These are phyloP conservation scores for Blera fallax DNA, from an alignment of 2,888 invertebrate species.

Conservation along the genomic window DNA sequence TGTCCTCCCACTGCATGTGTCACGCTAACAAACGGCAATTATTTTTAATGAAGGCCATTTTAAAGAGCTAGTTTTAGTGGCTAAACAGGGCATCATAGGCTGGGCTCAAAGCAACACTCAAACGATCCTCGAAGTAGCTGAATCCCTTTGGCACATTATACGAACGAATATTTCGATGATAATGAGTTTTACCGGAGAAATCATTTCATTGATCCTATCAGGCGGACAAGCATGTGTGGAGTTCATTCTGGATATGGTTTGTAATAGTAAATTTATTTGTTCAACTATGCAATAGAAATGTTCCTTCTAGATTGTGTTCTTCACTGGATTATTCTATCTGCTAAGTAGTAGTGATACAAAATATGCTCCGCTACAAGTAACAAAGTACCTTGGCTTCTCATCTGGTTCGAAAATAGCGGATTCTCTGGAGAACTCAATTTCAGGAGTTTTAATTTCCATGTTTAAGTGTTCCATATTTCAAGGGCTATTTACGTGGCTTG, in stretches of 20 bases:
- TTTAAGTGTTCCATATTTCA: slow-evolving; percentile 98
- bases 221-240: slow-evolving; percentile 95
- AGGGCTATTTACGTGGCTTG: slow-evolving; percentile 98
- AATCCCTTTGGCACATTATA: slow-evolving; percentile 94
- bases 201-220: slow-evolving; percentile 92
- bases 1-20: slow-evolving; percentile 74
- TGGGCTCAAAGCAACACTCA: slow-evolving; percentile 96
- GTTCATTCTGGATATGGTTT: slow-evolving; percentile 91
- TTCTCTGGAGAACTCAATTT: slow-evolving; percentile 93
- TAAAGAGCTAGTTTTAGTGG: slow-evolving; percentile 82
- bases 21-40: slow-evolving; percentile 79
- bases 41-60: slow-evolving; percentile 82
- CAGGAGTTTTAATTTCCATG: slow-evolving; percentile 97
- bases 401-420: slow-evolving; percentile 90
- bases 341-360: slow-evolving; percentile 91
- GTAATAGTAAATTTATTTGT: slow-evolving; percentile 3
- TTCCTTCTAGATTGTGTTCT: slow-evolving; percentile 92
- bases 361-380: slow-evolving; percentile 96
- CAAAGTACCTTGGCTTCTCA: slow-evolving; percentile 89
- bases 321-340: slow-evolving; percentile 97
- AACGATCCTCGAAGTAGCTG: slow-evolving; percentile 92
- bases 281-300: neutral
- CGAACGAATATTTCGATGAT: slow-evolving; percentile 95
- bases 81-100: slow-evolving; percentile 86
- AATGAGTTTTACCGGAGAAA: slow-evolving; percentile 92